Percentiles rank a stretch among this genome's conserved stretches.
Evolutionary conservation across 1,140 invertebrate species (phyloP).

Genomic region (Leptinotarsa texana): DNA sequence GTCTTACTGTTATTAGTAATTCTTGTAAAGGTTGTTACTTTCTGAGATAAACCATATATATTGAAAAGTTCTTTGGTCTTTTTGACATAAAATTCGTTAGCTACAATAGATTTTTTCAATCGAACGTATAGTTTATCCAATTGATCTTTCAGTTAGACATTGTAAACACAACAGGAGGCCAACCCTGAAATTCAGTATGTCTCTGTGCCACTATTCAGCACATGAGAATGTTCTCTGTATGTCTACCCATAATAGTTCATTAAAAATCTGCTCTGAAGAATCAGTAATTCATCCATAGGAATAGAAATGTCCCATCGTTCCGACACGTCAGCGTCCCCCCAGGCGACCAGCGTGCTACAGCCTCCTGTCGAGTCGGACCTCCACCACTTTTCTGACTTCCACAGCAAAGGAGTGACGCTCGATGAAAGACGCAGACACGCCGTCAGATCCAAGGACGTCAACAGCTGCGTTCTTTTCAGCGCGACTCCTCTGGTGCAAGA

Average conservation of each 20-base stretch:
- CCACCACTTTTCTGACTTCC: constrained; percentile 66
- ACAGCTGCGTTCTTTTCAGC: constrained; percentile 75
- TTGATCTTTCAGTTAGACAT: no score
- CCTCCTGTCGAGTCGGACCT: constrained; percentile 48
- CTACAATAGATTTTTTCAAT: background rate
- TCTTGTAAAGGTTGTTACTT: no score
- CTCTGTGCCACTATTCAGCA: background rate
- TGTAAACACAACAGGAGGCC: no score
- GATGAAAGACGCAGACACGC: constrained; percentile 71
- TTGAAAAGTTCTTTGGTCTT: no score
- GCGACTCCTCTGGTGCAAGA: constrained; percentile 72
- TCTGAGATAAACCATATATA: no score
- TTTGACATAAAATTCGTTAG: no score
- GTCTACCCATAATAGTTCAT: no score
- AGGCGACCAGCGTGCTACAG: constrained; percentile 48
- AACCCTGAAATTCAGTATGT: background rate
- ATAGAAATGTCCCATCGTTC: constrained; percentile 38
- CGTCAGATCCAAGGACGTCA: constrained; percentile 65
- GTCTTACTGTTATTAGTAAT: no score
- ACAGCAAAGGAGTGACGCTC: constrained; percentile 73
- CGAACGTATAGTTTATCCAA: background rate
- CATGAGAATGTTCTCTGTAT: no score
- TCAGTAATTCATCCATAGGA: background rate
- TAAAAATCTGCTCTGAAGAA: no score
- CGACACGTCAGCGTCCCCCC: constrained; percentile 51